Conservation (phyloP, 2,113 vertebrate genomes). For the Myocastor coypus region DNA sequence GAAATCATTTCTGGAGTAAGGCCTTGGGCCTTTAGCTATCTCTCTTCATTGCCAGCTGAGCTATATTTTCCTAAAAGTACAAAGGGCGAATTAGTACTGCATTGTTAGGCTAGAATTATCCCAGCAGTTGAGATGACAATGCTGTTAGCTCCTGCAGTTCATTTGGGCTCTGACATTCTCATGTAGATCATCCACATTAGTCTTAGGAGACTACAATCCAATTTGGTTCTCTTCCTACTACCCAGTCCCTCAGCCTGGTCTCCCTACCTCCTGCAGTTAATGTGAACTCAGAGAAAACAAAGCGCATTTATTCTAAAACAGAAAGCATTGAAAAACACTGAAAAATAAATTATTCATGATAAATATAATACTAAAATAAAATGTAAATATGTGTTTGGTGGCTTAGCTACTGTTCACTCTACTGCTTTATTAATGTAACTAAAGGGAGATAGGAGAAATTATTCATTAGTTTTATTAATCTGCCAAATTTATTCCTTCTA, state of each 20-base stretch:
- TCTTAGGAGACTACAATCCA: background rate
- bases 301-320: slow-evolving; percentile 13
- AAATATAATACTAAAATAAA: background rate
- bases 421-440: background rate
- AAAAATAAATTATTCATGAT: background rate
- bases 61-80: background rate
- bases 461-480: background rate
- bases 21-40: background rate
- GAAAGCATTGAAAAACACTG: background rate
- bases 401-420: background rate
- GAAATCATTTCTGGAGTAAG: background rate
- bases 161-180: background rate
- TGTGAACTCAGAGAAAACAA: background rate
- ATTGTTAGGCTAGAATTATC: background rate
- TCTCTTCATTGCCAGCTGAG: background rate
- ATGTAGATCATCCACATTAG: background rate
- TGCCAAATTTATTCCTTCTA: slow-evolving; percentile 22
- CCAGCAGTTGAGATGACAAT: background rate
- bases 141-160: background rate
- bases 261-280: background rate
- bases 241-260: background rate
- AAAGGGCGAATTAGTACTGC: background rate
- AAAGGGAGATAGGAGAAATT: background rate
- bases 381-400: background rate
- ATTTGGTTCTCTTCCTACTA: background rate